Conservation (phyloP, 2,113 vertebrate species). For the Peromyscus leucopus region DNA sequence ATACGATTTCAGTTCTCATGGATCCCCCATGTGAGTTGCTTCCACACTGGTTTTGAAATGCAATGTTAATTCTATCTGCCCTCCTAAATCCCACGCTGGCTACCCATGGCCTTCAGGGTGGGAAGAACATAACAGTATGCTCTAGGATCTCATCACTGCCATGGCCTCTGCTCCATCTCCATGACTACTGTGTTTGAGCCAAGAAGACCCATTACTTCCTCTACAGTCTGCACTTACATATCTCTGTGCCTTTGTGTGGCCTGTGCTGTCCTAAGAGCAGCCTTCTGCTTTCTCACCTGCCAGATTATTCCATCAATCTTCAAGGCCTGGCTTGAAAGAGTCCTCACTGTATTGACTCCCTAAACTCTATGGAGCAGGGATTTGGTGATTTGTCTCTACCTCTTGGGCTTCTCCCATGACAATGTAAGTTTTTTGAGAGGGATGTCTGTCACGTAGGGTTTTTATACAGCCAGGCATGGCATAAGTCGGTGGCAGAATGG, state of each 20-base stretch:
- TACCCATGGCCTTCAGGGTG: background rate
- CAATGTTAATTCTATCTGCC: background rate
- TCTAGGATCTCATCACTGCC: background rate
- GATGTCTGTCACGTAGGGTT: background rate
- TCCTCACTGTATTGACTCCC: background rate
- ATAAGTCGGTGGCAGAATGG: background rate
- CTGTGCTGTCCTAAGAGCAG: background rate
- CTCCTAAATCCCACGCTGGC: background rate
- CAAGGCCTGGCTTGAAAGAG: background rate
- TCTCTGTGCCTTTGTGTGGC: background rate
- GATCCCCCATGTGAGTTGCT: background rate
- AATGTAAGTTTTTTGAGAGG: background rate
- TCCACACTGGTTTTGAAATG: background rate
- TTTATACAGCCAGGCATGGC: background rate
- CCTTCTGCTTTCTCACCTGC: background rate
- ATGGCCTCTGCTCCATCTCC: background rate
- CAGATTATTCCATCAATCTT: background rate
- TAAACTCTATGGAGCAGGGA: background rate
- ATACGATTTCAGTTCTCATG: background rate
- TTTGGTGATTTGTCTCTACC: background rate
- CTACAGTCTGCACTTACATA: background rate
- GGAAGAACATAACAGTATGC: too few species aligned
- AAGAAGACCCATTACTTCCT: background rate
- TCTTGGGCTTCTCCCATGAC: background rate
- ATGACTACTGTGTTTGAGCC: background rate